phyloP scores from a whole-genome alignment of 2,113 vertebrate species.

The Trochalopteron elliotii region DNA sequence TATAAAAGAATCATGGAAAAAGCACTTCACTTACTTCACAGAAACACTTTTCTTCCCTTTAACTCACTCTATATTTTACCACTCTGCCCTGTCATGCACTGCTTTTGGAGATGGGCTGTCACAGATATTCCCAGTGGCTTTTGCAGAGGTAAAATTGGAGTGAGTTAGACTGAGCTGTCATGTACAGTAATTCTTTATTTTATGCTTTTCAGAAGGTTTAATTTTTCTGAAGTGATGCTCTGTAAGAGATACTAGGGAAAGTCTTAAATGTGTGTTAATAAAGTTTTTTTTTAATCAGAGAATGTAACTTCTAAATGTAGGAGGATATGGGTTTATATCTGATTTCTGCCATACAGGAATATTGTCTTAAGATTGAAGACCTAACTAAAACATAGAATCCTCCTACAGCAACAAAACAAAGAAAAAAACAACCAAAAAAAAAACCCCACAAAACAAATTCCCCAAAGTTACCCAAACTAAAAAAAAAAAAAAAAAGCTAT shows the following conservation, averaged over 20 bases:
- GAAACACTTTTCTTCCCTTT: background rate
- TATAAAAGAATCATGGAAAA: background rate
- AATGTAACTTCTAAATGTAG: background rate
- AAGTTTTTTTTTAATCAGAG: background rate
- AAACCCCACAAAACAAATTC: background rate
- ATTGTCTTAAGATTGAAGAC: background rate
- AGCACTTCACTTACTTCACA: background rate
- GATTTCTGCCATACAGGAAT: background rate
- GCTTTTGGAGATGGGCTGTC: conserved; percentile 36
- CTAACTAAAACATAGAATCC: background rate
- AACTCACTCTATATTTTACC: background rate
- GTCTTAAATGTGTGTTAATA: background rate
- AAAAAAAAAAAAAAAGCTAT: background rate
- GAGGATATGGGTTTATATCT: background rate
- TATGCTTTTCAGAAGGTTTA: conserved; percentile 11
- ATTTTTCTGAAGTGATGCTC: background rate
- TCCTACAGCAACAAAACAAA: background rate
- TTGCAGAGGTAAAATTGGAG: conserved; percentile 1
- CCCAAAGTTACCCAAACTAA: background rate
- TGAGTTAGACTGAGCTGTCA: conserved; percentile 45
- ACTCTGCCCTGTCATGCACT: background rate
- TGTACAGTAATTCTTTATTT: conserved; percentile 24
- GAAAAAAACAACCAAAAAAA: background rate
- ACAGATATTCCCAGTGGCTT: conserved; percentile 46
- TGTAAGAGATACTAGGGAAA: background rate